phyloP scores from a whole-genome alignment of 1,140 invertebrate species.

The Anoplophora glabripennis region DNA sequence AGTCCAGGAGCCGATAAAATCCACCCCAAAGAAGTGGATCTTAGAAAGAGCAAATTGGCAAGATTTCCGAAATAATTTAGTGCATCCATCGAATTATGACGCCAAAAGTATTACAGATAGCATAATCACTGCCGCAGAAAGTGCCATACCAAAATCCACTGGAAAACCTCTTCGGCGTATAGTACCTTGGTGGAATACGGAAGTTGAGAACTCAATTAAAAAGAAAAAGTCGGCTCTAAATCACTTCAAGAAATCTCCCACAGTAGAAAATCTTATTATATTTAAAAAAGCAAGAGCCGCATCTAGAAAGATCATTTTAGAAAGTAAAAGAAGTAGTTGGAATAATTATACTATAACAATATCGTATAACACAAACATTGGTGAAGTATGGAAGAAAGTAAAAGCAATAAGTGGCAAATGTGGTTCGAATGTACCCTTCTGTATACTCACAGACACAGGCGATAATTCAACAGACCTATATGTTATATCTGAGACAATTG shows the following conservation, averaged over 20 bases:
- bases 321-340: no score
- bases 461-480: neutral
- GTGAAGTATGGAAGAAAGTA: neutral
- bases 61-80: neutral
- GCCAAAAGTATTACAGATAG: neutral
- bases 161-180: no score
- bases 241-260: neutral
- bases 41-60: neutral
- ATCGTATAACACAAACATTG: neutral
- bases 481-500: neutral
- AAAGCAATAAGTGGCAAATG: neutral
- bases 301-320: neutral
- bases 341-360: neutral
- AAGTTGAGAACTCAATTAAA: neutral
- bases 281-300: neutral
- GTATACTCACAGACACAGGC: neutral
- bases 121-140: neutral
- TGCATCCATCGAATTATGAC: no score
- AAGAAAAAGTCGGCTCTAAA: constrained; percentile 1
- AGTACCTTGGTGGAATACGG: constrained; percentile 14
- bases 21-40: neutral
- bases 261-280: neutral
- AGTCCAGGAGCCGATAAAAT: neutral
- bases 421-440: neutral
- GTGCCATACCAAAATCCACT: neutral